Evolutionary conservation across 2,797 vertebrate genomes (phyloP), one percentile per base, ranked within the genome.

Genomic region (Cyclopterus lumpus): DNA sequence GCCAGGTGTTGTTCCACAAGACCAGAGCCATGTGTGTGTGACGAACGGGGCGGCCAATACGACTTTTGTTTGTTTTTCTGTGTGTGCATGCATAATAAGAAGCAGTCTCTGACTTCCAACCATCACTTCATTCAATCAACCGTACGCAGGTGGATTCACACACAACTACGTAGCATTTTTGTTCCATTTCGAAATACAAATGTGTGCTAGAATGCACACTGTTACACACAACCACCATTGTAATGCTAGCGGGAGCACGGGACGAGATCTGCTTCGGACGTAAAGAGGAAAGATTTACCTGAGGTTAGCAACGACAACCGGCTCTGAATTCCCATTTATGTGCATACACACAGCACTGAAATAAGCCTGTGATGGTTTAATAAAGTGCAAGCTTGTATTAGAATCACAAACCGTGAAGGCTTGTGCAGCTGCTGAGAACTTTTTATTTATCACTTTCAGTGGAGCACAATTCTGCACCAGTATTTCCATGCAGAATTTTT

Each of bases 1-100:
- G 79, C 82, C 80, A 88, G 84, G 65, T 78, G 82, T 71, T 75
- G 80, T 80, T 88, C 77, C 78, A 69, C 65, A 40, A 77, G 66
- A 79, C 66, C 62, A 44, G 71, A 83, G 75, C 73, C 69, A 38
- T 49, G 75, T 79, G 74, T 77, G 82, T 82, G 64, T 66, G 79
- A 79, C 44, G 6, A 71, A 82, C 38, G 72, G 58, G 42, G 68
- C 1, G 0, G 54, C 26, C 73, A 67, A 28, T 73, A 61, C 71
- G 76, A 48, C 40, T 34, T 60, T 34, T 57, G 55, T 77, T 77
- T 67, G 62, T 48, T 77, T 78, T 75, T 67, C 60, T 67, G 11
- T 62, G 51, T 51, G 68, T 26, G 67, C 34, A 18, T 18, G 63
- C 36, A 54, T 71, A 71, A 73, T 42, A 38, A 26, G 53, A 74